Evolutionary conservation across 2,113 vertebrate species (phyloP).

Genomic region (Fregetta grallaria): DNA sequence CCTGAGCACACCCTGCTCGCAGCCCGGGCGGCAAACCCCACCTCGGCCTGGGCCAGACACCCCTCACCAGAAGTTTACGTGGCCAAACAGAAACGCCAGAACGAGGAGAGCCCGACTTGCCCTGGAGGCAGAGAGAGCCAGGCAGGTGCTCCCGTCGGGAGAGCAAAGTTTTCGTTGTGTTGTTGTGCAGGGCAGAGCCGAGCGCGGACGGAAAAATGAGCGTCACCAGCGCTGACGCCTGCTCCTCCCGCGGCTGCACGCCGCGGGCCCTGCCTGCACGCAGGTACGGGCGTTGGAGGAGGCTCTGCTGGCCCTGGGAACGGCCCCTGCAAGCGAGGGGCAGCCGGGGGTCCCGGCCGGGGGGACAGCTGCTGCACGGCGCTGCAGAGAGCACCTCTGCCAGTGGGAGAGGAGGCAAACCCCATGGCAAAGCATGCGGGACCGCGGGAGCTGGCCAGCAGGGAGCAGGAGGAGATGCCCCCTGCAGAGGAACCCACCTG

Average conservation of each 20-base stretch:
- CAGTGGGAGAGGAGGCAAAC: not conserved
- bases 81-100: not conserved
- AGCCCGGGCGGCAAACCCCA: not conserved
- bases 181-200: not conserved
- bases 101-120: accelerated
- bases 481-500: not conserved
- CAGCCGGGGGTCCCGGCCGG: accelerated
- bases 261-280: accelerated
- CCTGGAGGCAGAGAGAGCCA: not conserved
- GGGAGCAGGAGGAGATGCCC: not conserved
- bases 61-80: accelerated
- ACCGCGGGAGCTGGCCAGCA: not conserved
- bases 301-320: not conserved
- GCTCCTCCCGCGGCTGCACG: not conserved
- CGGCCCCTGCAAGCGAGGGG: accelerated
- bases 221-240: accelerated
- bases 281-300: accelerated
- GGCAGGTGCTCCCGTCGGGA: not conserved
- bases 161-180: not conserved
- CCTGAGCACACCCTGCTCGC: not conserved
- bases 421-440: not conserved
- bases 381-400: no score
- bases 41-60: accelerated
- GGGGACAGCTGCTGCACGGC: accelerated
- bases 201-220: accelerated